Conservation (phyloP, 1,140 invertebrate genomes). For the Drosophila orena region DNA sequence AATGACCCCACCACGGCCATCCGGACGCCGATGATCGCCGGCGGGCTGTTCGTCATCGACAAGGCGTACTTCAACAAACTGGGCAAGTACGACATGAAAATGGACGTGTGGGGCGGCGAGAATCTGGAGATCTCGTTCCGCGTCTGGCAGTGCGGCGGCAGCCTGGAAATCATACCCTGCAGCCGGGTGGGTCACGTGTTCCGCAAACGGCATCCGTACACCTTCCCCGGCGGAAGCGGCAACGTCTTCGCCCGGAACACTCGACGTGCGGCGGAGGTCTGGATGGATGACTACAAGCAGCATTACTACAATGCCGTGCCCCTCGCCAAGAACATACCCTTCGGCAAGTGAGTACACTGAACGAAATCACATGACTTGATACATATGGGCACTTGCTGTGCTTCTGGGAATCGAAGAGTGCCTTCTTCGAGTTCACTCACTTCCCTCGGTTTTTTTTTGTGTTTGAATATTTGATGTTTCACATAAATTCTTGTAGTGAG, state of each 20-base stretch:
- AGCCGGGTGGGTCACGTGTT: constrained; percentile 95
- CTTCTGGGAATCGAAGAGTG: too few species aligned
- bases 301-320: constrained; percentile 96
- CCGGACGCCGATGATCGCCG: constrained; percentile 96
- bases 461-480: background rate
- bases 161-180: constrained; percentile 96
- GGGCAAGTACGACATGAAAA: constrained; percentile 98
- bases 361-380: background rate
- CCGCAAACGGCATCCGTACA: constrained; percentile 97
- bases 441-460: background rate
- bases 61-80: constrained; percentile 96
- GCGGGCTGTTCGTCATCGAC: constrained; percentile 97
- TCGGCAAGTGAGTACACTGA: constrained; percentile 92
- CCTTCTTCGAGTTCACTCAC: background rate
- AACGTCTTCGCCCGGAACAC: constrained; percentile 96
- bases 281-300: constrained; percentile 98
- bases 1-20: constrained; percentile 93
- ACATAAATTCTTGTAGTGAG: background rate
- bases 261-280: constrained; percentile 95
- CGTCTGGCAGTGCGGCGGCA: constrained; percentile 98
- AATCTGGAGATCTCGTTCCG: constrained; percentile 88
- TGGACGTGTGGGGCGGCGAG: constrained; percentile 96
- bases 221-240: constrained; percentile 96
- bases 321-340: constrained; percentile 93
- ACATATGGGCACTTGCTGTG: background rate